Evolutionary conservation across 2,113 vertebrate species (phyloP).

Genomic region (Patagioenas fasciata): DNA sequence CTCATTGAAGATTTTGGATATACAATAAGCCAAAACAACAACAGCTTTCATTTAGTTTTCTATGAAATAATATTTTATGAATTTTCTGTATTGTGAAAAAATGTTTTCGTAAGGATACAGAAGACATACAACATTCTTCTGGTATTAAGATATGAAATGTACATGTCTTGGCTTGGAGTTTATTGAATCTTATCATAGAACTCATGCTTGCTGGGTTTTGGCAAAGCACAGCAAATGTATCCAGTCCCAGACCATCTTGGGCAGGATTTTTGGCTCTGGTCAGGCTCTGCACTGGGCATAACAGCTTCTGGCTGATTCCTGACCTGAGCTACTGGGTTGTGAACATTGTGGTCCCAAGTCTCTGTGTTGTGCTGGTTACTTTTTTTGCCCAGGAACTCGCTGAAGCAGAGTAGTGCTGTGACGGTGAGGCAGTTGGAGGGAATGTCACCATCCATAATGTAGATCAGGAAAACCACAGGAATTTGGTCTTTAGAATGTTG

Average conservation of each 20-base stretch:
- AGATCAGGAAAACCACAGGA: not conserved
- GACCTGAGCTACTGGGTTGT: not conserved
- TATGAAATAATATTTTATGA: not conserved
- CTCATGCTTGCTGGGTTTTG: not conserved
- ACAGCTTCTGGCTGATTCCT: not conserved
- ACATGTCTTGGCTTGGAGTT: not conserved
- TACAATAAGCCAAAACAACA: not conserved
- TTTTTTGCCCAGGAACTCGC: not conserved
- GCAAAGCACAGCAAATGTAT: not conserved
- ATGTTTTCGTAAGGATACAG: not conserved
- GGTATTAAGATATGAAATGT: not conserved
- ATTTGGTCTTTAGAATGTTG: not conserved
- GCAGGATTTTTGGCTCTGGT: not conserved
- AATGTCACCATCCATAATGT: not conserved
- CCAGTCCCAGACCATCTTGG: no score
- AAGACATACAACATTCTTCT: not conserved
- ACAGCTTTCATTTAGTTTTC: not conserved
- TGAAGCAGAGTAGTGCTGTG: not conserved
- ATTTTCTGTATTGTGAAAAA: not conserved
- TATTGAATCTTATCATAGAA: not conserved
- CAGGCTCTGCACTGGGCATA: rapidly evolving
- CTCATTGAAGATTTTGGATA: not conserved
- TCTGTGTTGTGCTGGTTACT: not conserved
- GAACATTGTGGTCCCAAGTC: rapidly evolving
- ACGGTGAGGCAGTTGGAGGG: not conserved